Evolutionary conservation across 1,140 invertebrate genomes (phyloP), one percentile per base, ranked within the genome.

Genomic region (Bombus pascuorum): DNA sequence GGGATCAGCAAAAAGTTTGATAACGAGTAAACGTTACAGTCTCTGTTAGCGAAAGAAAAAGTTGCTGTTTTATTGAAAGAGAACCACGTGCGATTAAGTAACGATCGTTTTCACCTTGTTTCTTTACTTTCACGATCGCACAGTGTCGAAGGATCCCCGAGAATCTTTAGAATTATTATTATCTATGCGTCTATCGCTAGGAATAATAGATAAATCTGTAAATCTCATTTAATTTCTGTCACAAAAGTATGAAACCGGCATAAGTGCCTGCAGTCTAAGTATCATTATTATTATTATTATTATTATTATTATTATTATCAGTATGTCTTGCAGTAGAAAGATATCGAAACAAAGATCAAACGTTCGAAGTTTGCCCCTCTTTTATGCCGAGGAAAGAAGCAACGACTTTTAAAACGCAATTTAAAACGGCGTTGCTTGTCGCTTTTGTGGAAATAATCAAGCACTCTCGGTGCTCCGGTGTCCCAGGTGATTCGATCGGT

Each of bases 371-470:
- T 42, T 2, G 2, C 10, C 28, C 12, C 8, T 8, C 28, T 28
- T 42, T 42, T 5, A 3, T 10, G 10, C 32, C 4, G 47, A 0
- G 47, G 13, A 37, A 12, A 22, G 66, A 13, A n/a, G 79, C 37
- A 47, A 42, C 34, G 73, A 77, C 62, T 77, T 83, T 66, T 68
- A 68, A 77, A 83, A 83, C 71, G 81, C 65, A 66, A 77, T 83
- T 77, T 47, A 37, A 83, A 77, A 68, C 62, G 81, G 34, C 32
- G 82, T 53, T 34, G 66, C n/a, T 83, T 84, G 28, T 9, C 59
- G 75, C 28, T 84, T 87, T 89, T 78, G 73, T 57, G n/a, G 42
- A 86, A 90, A 90, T 74, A 59, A 90, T 87, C 57, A 76, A 39
- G 68, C 81, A 86, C 72, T 88, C 37, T 42, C 39, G 22, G 32